phyloP scores from a whole-genome alignment of 2,888 invertebrate species.

The Drosophila picticornis region DNA sequence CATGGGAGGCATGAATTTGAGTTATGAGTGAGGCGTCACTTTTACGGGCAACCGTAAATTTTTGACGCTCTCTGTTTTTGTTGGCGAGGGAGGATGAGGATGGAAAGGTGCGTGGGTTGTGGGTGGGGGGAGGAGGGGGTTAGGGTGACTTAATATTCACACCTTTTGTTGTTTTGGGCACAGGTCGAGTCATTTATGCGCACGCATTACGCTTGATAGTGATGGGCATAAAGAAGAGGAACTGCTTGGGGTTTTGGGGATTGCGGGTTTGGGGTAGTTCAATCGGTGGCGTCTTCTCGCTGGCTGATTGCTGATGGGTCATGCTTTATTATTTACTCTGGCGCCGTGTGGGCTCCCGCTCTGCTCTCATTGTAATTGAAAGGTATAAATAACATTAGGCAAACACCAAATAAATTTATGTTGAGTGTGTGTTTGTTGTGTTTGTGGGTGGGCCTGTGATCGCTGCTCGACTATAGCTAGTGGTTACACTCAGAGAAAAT shows the following conservation, averaged over 20 bases:
- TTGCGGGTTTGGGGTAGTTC: conserved; percentile 1
- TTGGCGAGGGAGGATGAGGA: neutral
- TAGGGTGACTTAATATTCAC: conserved; percentile 73
- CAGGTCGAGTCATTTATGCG: conserved; percentile 72
- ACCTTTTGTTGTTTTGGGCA: conserved; percentile 63
- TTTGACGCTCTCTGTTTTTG: conserved; percentile 42
- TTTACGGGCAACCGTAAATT: conserved; percentile 76
- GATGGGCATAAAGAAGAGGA: conserved; percentile 38
- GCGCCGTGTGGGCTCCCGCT: conserved; percentile 24
- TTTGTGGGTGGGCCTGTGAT: conserved; percentile 20
- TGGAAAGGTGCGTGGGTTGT: too few species aligned
- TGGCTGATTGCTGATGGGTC: conserved; percentile 80
- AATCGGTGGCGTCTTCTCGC: conserved; percentile 43
- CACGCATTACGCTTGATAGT: conserved; percentile 75
- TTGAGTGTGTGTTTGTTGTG: conserved; percentile 50
- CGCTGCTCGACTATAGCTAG: conserved; percentile 15
- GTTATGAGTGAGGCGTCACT: conserved; percentile 74
- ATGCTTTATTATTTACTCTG: conserved; percentile 77
- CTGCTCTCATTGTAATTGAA: conserved; percentile 74
- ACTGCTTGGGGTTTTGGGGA: conserved; percentile 7
- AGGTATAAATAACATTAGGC: conserved; percentile 81
- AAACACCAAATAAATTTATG: conserved; percentile 79
- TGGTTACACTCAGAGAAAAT: neutral
- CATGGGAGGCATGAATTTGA: conserved; percentile 78
- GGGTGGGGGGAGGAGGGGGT: neutral